A percentile compares a stretch with the other conserved stretches of the same genome.
These are phyloP conservation scores for Amblyraja radiata DNA, from an alignment of 2,797 vertebrate species.

Conservation along the genomic window DNA sequence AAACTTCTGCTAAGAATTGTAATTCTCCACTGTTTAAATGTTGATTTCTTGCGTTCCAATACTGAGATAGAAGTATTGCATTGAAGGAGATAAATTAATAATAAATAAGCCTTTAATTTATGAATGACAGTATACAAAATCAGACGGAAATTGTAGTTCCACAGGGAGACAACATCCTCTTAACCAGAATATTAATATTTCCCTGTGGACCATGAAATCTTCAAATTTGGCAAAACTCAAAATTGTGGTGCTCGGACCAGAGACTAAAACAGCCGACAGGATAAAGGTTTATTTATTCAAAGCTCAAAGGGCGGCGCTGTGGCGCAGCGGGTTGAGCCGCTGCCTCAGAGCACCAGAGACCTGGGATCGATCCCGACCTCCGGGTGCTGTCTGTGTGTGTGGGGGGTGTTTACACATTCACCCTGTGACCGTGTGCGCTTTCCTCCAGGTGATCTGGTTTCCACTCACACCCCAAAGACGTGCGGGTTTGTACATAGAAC, in stretches of 20 bases:
- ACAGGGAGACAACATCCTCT: neutral
- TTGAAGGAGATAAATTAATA: neutral
- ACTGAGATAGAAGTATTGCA: neutral
- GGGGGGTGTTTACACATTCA: no score
- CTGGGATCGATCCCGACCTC: no score
- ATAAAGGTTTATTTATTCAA: neutral
- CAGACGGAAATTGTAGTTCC: neutral
- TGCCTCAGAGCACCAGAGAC: no score
- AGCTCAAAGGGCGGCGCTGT: no score
- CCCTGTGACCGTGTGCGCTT: no score
- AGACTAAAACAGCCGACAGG: neutral
- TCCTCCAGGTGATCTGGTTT: no score
- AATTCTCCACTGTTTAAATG: neutral
- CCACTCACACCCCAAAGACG: no score
- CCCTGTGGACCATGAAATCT: neutral
- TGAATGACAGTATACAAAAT: neutral
- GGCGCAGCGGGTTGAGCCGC: no score
- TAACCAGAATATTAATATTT: neutral
- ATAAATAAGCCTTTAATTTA: neutral
- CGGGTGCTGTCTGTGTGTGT: no score
- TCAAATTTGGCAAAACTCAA: neutral
- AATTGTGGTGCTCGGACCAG: neutral
- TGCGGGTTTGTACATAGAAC: no score
- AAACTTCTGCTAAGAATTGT: neutral
- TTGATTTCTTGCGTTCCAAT: neutral